Conservation (phyloP, 2,113 vertebrate genomes). For the Chamaea fasciata region DNA sequence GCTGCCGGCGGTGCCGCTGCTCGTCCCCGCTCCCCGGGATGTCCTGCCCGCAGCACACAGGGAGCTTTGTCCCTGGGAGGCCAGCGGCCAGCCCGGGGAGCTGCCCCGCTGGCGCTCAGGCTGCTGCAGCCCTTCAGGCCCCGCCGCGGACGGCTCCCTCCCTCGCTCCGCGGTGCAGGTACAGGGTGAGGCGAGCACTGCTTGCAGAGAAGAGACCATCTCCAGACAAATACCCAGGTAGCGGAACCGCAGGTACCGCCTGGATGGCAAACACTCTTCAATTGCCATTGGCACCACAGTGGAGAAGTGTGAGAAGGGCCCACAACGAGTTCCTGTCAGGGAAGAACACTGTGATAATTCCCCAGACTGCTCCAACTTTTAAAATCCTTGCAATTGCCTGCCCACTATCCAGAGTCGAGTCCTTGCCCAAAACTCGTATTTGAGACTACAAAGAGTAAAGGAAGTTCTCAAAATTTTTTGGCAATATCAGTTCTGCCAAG, state of each 20-base stretch:
- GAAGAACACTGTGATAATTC: background rate
- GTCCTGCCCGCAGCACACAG: background rate
- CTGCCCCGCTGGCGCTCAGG: background rate
- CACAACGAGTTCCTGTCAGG: rapidly evolving
- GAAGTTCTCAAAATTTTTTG: background rate
- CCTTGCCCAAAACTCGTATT: background rate
- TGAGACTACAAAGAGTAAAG: background rate
- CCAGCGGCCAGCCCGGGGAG: rapidly evolving
- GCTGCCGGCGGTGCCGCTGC: background rate
- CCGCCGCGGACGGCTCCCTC: too few species aligned
- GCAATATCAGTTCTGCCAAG: background rate
- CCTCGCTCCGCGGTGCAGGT: rapidly evolving
- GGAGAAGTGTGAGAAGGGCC: background rate
- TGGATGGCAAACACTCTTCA: rapidly evolving
- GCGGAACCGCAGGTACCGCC: background rate
- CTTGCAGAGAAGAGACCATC: background rate
- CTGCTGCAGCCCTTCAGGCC: background rate
- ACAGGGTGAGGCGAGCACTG: rapidly evolving
- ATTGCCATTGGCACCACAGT: rapidly evolving
- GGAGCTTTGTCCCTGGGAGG: background rate
- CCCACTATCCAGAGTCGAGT: background rate
- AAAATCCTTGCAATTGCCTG: background rate
- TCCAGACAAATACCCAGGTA: background rate
- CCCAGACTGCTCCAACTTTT: background rate
- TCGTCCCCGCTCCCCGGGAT: background rate